Evolutionary conservation across 1,140 invertebrate genomes (phyloP).

Genomic region (Caenorhabditis elegans): DNA sequence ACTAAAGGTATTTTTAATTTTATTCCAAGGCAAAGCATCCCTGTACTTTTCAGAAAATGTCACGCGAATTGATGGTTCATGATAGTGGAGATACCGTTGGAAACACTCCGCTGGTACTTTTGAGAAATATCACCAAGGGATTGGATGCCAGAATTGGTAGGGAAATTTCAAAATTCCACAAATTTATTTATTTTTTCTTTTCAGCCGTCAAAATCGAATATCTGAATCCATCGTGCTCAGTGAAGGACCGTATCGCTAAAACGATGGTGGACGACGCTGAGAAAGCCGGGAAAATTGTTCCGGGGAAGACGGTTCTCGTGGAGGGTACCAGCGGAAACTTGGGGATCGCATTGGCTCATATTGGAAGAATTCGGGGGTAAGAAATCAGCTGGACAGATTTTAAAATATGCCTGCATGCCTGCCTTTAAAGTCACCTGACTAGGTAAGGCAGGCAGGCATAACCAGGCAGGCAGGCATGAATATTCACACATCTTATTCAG

Average conservation of each 20-base stretch:
- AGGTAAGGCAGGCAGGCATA: too few species aligned
- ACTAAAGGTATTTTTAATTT: too few species aligned
- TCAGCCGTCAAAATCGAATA: conserved; percentile 57
- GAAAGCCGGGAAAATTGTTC: conserved; percentile 56
- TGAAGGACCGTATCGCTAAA: conserved; percentile 52
- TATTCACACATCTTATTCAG: too few species aligned
- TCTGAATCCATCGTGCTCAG: conserved; percentile 53
- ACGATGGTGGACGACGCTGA: conserved; percentile 63
- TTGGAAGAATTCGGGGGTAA: conserved; percentile 58
- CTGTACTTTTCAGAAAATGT: conserved; percentile 15
- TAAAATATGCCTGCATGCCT: too few species aligned
- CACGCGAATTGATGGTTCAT: neutral
- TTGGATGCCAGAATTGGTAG: conserved; percentile 52
- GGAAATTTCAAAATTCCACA: neutral
- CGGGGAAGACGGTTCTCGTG: conserved; percentile 64
- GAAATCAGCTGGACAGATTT: too few species aligned
- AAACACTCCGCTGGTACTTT: conserved; percentile 55
- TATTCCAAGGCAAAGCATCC: too few species aligned
- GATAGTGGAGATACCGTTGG: conserved; percentile 49
- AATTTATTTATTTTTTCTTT: conserved; percentile 28
- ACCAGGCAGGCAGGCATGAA: too few species aligned
- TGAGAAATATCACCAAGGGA: conserved; percentile 52
- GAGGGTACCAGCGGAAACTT: conserved; percentile 67
- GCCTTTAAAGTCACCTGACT: too few species aligned
- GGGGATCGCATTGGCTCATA: conserved; percentile 64